Evolutionary conservation across 2,888 invertebrate genomes (phyloP).

Genomic region (Microctonus hyperodae): DNA sequence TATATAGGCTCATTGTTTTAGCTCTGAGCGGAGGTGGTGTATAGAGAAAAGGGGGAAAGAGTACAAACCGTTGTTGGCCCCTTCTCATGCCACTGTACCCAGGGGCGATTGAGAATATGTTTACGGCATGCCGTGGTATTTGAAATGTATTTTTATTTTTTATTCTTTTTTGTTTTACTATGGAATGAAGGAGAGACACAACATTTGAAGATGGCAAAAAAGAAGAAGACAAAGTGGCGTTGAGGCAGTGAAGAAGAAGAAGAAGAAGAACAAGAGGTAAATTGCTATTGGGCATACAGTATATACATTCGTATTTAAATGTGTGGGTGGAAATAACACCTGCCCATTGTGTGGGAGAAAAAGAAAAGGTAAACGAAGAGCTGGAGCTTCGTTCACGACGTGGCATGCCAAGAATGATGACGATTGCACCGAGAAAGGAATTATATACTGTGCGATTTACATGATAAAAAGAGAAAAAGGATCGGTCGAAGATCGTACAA

Average conservation of each 20-base stretch:
- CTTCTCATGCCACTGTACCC: neutral
- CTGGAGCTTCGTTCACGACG: neutral
- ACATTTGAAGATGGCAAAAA: neutral
- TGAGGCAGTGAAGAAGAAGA: neutral
- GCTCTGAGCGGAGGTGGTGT: slow-evolving; percentile 13
- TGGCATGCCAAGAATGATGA: slow-evolving; percentile 20
- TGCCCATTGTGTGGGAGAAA: neutral
- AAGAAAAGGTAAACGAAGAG: slow-evolving; percentile 15
- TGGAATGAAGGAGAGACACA: neutral
- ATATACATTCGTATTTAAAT: neutral
- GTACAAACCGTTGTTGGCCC: neutral
- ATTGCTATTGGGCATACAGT: neutral
- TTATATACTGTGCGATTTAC: neutral
- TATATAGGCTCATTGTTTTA: slow-evolving; percentile 55
- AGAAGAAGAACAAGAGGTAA: neutral
- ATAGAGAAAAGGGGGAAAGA: slow-evolving; percentile 20
- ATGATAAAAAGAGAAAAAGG: neutral
- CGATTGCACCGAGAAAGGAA: slow-evolving; percentile 15
- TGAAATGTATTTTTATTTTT: neutral
- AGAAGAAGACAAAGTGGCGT: neutral
- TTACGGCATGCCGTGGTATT: neutral
- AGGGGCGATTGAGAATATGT: neutral
- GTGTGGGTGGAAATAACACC: slow-evolving; percentile 17
- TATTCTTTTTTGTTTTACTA: too few species aligned
- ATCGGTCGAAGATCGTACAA: neutral